Base-by-base conservation (phyloP, 1,140 invertebrate species). In the Atta texana region DNA sequence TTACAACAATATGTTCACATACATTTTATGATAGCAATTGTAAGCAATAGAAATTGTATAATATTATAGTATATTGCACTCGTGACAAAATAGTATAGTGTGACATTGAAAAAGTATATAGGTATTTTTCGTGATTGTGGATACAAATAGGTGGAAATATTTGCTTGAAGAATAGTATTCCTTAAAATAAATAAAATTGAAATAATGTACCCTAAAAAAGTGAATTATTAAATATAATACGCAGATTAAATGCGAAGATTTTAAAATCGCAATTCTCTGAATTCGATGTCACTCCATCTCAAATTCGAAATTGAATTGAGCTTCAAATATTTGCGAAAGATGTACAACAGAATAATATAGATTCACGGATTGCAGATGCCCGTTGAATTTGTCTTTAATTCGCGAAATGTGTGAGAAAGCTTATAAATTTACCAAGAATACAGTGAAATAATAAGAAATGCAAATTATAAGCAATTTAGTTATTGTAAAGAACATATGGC, bases 311-410 rank as follows among this genome's bases (percentile, higher is more conserved):
- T 51, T 61, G 28, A 61, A 75, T 74, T 6, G 18, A 24, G 16
- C 31, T 31, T 82, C n/a, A 24, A 74, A 63, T 57, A 49, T 34
- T 84, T 59, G 53, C 12, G 4, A 24, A 34, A 31, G 24, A 21
- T 49, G 21, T 69, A 24, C 24, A 24, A 24, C 24, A 51, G 4
- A 39, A 34, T 21, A 18, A 21, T 49, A 12, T 69, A 51, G 5
- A 3, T 16, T 18, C n/a, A 44, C 39, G 31, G n/a, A 75, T 59
- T 59, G 28, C 72, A n/a, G 51, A n/a, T 21, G 44, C 61, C 18
- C 3, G 14, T 21, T 63, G 21, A 39, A 80, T 80, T 55, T 80
- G 14, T 5, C 28, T 74, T 72, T 61, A 74, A 84, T 74, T 74
- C 8, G 28, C 8, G 49, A 59, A 72, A 49, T 49, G 16, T n/a